Evolutionary conservation across 2,888 invertebrate species (phyloP).

Genomic region (Harpalus rubripes): DNA sequence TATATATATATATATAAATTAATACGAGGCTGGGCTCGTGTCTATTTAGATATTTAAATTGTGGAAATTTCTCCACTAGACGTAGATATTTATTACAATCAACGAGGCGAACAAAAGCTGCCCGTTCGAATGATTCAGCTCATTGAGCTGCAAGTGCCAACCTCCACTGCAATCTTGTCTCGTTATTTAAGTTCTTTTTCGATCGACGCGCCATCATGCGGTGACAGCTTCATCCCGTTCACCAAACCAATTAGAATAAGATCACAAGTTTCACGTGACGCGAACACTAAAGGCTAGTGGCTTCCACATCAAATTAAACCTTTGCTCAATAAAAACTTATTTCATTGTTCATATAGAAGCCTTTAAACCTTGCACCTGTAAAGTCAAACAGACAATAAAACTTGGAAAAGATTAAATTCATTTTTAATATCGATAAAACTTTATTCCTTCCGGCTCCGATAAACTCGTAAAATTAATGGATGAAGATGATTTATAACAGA

Average conservation of each 20-base stretch:
- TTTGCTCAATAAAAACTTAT: constrained; percentile 9
- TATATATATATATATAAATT: too few relatives aligned
- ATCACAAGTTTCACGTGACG: constrained; percentile 38
- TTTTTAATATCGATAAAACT: constrained; percentile 54
- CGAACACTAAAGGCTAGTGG: neutral
- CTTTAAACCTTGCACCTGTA: constrained; percentile 30
- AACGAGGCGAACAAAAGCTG: constrained; percentile 62
- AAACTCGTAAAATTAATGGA: constrained; percentile 41
- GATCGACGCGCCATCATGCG: constrained; percentile 9
- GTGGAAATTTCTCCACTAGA: constrained; percentile 20
- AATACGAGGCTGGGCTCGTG: too few relatives aligned
- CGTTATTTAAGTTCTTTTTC: constrained; percentile 21
- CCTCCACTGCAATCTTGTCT: constrained; percentile 4
- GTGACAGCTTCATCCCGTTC: constrained; percentile 25
- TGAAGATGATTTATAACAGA: constrained; percentile 41
- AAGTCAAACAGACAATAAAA: constrained; percentile 43
- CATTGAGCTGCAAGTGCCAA: constrained; percentile 42
- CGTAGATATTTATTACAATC: constrained; percentile 64
- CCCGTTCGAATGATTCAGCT: constrained; percentile 61
- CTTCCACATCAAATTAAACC: constrained; percentile 15
- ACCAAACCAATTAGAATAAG: constrained; percentile 11
- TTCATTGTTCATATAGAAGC: constrained; percentile 22
- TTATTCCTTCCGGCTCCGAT: constrained; percentile 16
- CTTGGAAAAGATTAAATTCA: constrained; percentile 49
- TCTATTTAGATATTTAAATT: neutral